A percentile compares a stretch with the other conserved stretches of the same genome.
Evolutionary conservation across 1,140 invertebrate species (phyloP).

Genomic region (Druon quercuslanigerum): DNA sequence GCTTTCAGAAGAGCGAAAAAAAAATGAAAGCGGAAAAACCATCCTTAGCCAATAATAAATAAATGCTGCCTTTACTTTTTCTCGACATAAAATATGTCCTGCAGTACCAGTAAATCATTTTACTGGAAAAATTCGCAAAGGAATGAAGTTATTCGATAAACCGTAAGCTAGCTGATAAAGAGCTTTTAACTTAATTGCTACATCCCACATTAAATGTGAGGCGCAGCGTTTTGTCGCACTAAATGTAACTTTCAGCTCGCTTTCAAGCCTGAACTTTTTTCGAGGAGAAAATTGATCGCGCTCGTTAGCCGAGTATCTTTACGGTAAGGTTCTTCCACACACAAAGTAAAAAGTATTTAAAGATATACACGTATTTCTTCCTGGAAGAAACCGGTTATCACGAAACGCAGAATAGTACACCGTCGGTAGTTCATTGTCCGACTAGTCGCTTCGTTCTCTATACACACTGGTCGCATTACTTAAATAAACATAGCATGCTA

Average conservation of each 20-base stretch:
- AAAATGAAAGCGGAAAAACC: background rate
- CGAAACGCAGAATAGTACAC: slow-evolving; percentile 48
- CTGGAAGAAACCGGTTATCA: slow-evolving; percentile 51
- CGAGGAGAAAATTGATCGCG: background rate
- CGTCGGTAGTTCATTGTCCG: slow-evolving; percentile 57
- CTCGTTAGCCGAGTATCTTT: background rate
- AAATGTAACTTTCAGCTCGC: too few species aligned
- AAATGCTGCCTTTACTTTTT: too few species aligned
- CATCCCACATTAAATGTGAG: too few species aligned
- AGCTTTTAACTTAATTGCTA: too few species aligned
- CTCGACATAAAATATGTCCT: too few species aligned
- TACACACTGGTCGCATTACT: background rate
- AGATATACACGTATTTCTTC: slow-evolving; percentile 33
- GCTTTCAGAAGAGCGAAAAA: background rate
- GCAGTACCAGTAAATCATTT: too few species aligned
- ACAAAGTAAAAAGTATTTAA: slow-evolving; percentile 10
- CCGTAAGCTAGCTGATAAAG: too few species aligned
- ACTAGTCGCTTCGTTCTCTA: slow-evolving; percentile 38
- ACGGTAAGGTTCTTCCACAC: background rate
- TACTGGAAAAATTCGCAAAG: background rate
- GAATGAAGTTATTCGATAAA: background rate
- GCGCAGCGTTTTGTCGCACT: too few species aligned
- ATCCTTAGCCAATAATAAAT: too few species aligned
- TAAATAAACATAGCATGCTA: background rate
- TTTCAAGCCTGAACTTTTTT: background rate